Evolutionary conservation across 2,888 invertebrate species (phyloP).

Genomic region (Drosophila dives): DNA sequence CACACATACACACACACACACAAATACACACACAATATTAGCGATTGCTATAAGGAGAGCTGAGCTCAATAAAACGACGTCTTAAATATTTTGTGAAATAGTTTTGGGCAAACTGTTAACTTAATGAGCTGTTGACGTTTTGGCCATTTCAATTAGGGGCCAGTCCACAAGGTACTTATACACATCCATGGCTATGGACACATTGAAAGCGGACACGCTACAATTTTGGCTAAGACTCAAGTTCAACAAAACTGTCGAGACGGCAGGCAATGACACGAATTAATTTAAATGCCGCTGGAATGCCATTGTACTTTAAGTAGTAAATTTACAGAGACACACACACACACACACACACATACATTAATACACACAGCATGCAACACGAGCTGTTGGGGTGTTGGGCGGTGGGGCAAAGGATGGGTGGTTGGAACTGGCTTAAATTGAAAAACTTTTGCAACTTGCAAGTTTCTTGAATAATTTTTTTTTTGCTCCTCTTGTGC

Average conservation of each 20-base stretch:
- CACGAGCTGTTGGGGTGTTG: constrained; percentile 5
- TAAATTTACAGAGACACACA: constrained; percentile 66
- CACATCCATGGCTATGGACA: constrained; percentile 21
- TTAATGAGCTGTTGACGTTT: constrained; percentile 68
- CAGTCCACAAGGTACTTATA: constrained; percentile 17
- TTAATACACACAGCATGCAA: constrained; percentile 17
- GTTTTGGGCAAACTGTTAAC: constrained; percentile 52
- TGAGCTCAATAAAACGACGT: constrained; percentile 25
- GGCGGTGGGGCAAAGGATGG: background rate
- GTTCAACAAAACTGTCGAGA: constrained; percentile 53
- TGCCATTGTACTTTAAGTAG: constrained; percentile 66
- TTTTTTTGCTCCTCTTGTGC: constrained; percentile 26
- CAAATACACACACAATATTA: too few relatives aligned
- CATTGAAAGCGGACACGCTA: constrained; percentile 38
- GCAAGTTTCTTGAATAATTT: constrained; percentile 58
- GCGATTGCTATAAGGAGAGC: constrained; percentile 3
- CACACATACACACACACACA: constrained; percentile 4
- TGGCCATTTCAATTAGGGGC: constrained; percentile 55
- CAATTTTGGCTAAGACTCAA: constrained; percentile 19
- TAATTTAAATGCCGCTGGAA: constrained; percentile 61
- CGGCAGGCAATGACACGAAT: constrained; percentile 64
- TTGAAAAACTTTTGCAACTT: constrained; percentile 76
- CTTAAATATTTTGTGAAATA: constrained; percentile 63
- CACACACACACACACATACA: constrained; percentile 7
- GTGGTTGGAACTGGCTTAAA: constrained; percentile 54